Evolutionary conservation across 2,888 invertebrate genomes (phyloP).

Genomic region (Cryptus viduatorius): DNA sequence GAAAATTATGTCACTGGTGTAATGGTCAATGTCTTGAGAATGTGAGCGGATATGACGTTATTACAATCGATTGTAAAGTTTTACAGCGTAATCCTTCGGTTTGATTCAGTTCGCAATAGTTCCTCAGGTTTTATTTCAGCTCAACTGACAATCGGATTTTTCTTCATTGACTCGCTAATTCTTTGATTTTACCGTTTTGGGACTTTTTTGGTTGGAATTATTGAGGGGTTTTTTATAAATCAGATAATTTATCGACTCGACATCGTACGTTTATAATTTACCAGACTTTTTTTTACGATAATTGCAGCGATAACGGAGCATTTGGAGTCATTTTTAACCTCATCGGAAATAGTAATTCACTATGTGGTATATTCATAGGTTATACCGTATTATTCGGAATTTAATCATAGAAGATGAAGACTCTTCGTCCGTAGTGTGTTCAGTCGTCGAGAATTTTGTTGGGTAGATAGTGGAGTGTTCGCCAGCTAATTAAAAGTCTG

Average conservation of each 20-base stretch:
- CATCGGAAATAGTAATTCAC: neutral
- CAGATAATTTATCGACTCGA: too few species aligned
- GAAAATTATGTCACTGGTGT: conserved; percentile 65
- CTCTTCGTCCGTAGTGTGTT: neutral
- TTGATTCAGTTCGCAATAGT: too few species aligned
- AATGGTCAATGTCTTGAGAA: conserved; percentile 47
- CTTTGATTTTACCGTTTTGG: too few species aligned
- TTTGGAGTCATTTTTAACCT: neutral
- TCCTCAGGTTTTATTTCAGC: too few species aligned
- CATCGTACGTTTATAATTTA: too few species aligned
- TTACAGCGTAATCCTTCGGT: too few species aligned
- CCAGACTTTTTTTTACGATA: too few species aligned
- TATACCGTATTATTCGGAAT: neutral
- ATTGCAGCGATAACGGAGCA: neutral
- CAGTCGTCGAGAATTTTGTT: neutral
- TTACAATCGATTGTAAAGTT: neutral
- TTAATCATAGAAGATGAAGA: neutral
- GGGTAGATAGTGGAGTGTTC: conserved; percentile 15
- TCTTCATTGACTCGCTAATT: too few species aligned
- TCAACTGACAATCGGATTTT: too few species aligned
- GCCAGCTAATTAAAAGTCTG: conserved; percentile 15
- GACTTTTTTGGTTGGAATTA: too few species aligned
- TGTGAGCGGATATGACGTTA: neutral
- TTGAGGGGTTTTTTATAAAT: too few species aligned
- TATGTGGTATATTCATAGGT: neutral